Evolutionary conservation across 1,140 invertebrate species (phyloP), one percentile per base, ranked within the genome.

Genomic region (Ephestia elutella): DNA sequence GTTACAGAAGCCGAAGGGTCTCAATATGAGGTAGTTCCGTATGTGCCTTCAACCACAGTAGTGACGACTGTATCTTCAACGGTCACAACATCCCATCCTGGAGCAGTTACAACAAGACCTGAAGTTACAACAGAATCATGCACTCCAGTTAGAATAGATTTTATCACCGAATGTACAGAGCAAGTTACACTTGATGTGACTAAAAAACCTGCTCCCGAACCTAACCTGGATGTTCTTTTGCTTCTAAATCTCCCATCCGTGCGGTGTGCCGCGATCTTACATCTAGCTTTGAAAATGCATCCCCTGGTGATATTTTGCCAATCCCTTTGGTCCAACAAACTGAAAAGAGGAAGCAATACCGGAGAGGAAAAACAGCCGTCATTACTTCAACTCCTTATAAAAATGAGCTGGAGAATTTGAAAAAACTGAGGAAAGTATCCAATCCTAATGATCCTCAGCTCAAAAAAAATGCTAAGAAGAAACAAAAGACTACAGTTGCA

Each of bases 331-430:
- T 66, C 30, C 56, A 70, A 65, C 60, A 49, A 62, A 65, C 13
- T 19, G 35, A 70, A 67, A 64, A 38, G 18, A 68, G 64, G n/a
- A n/a, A 74, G 48, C 50, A 77, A 10, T 73, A 68, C 53, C 65
- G 69, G 38, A 55, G 71, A 66, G 68, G 75, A 44, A 80, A 78
- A 74, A 78, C 73, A 19, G 73, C 56, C 49, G 60, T 80, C 18
- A 50, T 80, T 49, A 77, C 74, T 62, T 67, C 63, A 61, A 66
- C 71, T 38, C 66, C 72, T 32, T 75, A 77, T 57, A 68, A 75
- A 65, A 70, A 66, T 25, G 75, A 80, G 50, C 58, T 72, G 30
- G 67, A 70, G 58, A 25, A 76, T 65, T 38, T 64, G 25, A 68
- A 70, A 63, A 56, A 56, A 44, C 53, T 60, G 38, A 63, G 56